These are phyloP conservation scores for Drosophila erecta DNA, from an alignment of 1,140 invertebrate species.

Conservation along the genomic window DNA sequence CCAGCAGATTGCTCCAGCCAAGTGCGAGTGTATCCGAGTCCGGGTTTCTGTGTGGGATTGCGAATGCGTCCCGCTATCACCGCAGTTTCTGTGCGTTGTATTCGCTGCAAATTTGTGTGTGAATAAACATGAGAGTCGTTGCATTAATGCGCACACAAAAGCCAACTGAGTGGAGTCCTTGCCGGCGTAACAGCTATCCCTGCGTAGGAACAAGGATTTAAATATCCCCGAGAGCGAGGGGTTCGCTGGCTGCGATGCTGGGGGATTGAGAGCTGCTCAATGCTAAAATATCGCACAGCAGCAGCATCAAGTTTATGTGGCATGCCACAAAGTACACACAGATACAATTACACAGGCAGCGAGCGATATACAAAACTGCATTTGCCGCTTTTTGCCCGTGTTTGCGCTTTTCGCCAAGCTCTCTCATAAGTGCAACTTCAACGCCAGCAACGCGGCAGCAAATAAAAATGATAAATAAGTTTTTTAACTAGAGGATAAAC, in stretches of 20 bases:
- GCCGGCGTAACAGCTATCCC: conserved; percentile 9
- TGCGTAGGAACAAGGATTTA: conserved; percentile 62
- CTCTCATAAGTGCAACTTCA: conserved; percentile 73
- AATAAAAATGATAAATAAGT: conserved; percentile 21
- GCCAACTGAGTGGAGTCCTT: conserved; percentile 55
- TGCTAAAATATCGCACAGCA: conserved; percentile 69
- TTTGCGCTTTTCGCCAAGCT: conserved; percentile 31
- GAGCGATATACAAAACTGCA: conserved; percentile 31
- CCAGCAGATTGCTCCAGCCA: conserved; percentile 59
- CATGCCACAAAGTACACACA: conserved; percentile 66
- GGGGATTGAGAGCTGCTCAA: conserved; percentile 52
- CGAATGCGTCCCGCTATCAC: conserved; percentile 58
- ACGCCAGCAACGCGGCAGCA: conserved; percentile 48
- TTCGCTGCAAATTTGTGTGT: conserved; percentile 81
- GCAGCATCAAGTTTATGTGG: conserved; percentile 71
- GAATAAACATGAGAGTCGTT: conserved; percentile 83
- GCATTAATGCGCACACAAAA: conserved; percentile 82
- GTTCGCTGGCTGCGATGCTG: background rate
- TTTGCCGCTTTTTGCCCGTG: conserved; percentile 43
- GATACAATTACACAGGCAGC: conserved; percentile 18
- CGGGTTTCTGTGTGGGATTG: conserved; percentile 14
- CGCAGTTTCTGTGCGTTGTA: conserved; percentile 67
- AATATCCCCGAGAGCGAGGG: conserved; percentile 53
- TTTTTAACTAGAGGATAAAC: conserved; percentile 16
- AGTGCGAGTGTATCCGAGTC: conserved; percentile 20